These are phyloP conservation scores for Girardia tigrina DNA, from an alignment of 2,888 invertebrate species.

Conservation along the genomic window DNA sequence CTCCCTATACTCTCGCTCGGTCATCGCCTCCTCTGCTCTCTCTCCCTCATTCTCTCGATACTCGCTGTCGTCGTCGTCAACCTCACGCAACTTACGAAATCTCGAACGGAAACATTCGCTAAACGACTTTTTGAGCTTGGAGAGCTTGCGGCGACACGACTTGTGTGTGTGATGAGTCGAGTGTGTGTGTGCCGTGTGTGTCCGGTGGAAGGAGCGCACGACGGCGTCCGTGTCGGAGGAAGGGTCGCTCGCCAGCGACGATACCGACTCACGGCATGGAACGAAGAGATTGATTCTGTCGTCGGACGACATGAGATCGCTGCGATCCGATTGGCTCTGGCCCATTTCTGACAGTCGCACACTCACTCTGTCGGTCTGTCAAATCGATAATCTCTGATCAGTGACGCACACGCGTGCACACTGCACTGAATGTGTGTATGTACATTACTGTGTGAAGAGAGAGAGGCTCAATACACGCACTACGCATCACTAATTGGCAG, in stretches of 20 bases:
- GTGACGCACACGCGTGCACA: not conserved
- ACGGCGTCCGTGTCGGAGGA: not conserved
- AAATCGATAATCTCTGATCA: conserved; percentile 11
- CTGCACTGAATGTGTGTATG: not conserved
- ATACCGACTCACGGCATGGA: not conserved
- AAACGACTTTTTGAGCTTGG: not conserved
- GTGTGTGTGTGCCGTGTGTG: too few species aligned
- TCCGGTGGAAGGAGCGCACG: not conserved
- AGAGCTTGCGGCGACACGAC: not conserved
- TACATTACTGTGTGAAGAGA: too few species aligned
- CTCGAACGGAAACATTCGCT: conserved; percentile 1
- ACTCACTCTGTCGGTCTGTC: too few species aligned
- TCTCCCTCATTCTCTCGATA: too few species aligned
- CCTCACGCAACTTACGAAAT: not conserved
- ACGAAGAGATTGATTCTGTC: not conserved
- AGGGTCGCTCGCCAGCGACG: not conserved
- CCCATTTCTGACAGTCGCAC: too few species aligned
- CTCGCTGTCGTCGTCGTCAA: too few species aligned
- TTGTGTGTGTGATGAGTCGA: not conserved
- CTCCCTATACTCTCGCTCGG: too few species aligned
- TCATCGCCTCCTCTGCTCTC: too few species aligned
- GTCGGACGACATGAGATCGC: not conserved
- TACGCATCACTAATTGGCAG: not conserved
- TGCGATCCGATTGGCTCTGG: not conserved
- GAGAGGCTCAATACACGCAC: too few species aligned